phyloP scores from a whole-genome alignment of 2,113 vertebrate species.

The Elgaria multicarinata region DNA sequence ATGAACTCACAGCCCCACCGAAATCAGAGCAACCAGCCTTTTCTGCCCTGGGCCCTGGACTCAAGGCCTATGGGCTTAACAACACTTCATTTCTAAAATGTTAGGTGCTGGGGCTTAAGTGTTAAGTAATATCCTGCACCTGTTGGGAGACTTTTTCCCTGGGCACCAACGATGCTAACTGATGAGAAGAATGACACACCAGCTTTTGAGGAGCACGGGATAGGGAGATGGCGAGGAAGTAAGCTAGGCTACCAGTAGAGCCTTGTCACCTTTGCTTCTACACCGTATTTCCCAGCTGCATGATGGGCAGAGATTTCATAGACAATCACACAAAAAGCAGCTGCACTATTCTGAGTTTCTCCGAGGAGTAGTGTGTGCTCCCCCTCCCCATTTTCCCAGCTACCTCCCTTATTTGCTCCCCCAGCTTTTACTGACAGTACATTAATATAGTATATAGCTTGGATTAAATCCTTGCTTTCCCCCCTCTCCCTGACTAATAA shows the following conservation, averaged over 20 bases:
- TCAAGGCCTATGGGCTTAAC: background rate
- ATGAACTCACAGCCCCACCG: too few species aligned
- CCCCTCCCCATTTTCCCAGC: background rate
- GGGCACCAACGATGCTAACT: background rate
- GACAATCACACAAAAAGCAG: background rate
- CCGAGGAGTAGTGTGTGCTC: background rate
- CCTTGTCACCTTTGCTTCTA: background rate
- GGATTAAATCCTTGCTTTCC: background rate
- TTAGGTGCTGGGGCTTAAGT: background rate
- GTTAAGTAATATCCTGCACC: background rate
- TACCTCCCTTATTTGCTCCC: background rate
- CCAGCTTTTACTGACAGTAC: background rate
- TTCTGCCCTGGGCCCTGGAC: too few species aligned
- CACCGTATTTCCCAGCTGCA: background rate
- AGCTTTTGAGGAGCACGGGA: background rate
- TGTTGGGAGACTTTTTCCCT: background rate
- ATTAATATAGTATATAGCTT: background rate
- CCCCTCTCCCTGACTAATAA: background rate
- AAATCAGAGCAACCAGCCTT: too few species aligned
- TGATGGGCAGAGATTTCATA: background rate
- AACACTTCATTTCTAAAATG: background rate
- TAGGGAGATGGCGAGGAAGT: background rate
- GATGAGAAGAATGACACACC: background rate
- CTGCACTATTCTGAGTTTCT: background rate
- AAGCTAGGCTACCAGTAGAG: background rate